Evolutionary conservation across 2,113 vertebrate species (phyloP).

Genomic region (Cygnus buccinator): DNA sequence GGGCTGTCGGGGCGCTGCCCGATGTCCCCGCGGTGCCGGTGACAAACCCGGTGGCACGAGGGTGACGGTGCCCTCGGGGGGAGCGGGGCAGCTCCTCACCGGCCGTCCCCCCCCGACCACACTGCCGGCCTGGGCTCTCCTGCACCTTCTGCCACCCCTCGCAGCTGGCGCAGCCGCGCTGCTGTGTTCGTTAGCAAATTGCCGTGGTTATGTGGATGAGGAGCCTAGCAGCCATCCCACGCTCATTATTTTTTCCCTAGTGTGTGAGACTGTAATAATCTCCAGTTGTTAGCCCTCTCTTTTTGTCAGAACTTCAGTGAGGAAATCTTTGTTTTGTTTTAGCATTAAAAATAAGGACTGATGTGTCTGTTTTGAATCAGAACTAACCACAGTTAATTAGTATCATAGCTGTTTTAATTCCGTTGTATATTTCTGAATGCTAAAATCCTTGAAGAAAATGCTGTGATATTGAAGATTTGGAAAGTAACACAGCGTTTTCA

Average conservation of each 20-base stretch:
- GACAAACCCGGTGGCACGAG: neutral
- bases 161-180: neutral
- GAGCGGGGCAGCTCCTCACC: neutral
- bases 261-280: neutral
- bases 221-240: neutral
- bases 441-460: neutral
- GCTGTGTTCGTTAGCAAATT: neutral
- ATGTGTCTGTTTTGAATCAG: neutral
- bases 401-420: neutral
- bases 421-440: neutral
- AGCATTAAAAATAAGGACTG: neutral
- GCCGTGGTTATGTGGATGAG: neutral
- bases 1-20: neutral
- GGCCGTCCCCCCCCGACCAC: fast-evolving
- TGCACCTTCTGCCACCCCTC: too few relatives aligned
- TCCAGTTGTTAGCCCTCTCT: neutral
- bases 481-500: neutral
- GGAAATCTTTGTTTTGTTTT: neutral
- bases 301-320: constrained; percentile 36
- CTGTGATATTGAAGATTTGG: neutral
- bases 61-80: fast-evolving
- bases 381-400: constrained; percentile 27
- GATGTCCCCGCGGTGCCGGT: neutral
- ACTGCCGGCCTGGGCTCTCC: neutral
- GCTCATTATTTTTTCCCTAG: neutral